Evolutionary conservation across 2,113 vertebrate genomes (phyloP), one percentile per base, ranked within the genome.

Genomic region (Rutilus rutilus): DNA sequence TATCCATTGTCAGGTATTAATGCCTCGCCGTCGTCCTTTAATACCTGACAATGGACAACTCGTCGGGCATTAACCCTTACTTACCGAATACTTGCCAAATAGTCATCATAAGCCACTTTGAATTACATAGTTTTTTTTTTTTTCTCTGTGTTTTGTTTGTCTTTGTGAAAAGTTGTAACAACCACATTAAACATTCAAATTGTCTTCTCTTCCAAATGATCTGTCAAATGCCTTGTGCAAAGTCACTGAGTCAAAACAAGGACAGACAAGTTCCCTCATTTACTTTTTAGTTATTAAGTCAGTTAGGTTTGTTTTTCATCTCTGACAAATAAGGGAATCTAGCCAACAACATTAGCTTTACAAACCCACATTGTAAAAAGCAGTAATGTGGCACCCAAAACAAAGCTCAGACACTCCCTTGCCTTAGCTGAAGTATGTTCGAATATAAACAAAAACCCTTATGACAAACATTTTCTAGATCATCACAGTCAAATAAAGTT

Each of bases 341-440:
- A 45, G 15, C 8, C 59, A 64, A 25, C 6, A 79, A 59, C 33
- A 62, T 25, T 45, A 17, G 5, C n/a, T 80, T 80, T 27, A 21
- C 7, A 80, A 64, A 27, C 59, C 78, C n/a, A 64, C n/a, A 47
- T 27, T 62, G 6, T 11, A n/a, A 79, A 79, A 42, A n/a, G 5
- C 33, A 15, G 23, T 36, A 62, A 80, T 80, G 15, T 47, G 59
- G 78, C 59, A 30, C 42, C n/a, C 45, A 47, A 47, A 19, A 78
- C 27, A 78, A 59, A 78, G 4, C 25, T 74, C 14, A 21, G 57
- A 80, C 57, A 80, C 78, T 47, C 59, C n/a, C 39, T 80, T 11
- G 59, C 78, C 39, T 11, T 27, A 47, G 39, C 39, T 64, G 6
- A 80, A 19, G 14, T 47, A 36, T 27, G 59, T 27, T 27, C 1